Evolutionary conservation across 2,113 vertebrate species (phyloP).

Genomic region (Nansenia antarctica): DNA sequence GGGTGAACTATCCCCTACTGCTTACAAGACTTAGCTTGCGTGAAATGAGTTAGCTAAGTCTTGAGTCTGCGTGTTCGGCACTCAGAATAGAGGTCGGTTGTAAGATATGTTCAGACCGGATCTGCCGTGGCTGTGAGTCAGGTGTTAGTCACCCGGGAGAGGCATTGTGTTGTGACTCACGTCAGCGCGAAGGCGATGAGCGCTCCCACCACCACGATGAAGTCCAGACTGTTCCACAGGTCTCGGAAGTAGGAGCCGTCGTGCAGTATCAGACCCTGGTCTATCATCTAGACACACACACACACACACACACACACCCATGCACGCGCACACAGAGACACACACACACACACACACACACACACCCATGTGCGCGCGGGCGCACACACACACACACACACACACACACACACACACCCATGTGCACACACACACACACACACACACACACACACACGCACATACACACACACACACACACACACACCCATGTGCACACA

Average conservation of each 20-base stretch:
- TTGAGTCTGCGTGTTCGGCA: no score
- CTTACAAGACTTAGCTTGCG: no score
- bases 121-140: no score
- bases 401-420: background rate
- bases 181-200: constrained; percentile 96
- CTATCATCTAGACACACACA: constrained; percentile 86
- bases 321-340: background rate
- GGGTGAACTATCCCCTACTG: no score
- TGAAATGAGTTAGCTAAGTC: no score
- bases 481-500: background rate
- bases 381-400: background rate
- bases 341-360: background rate
- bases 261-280: constrained; percentile 96
- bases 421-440: background rate
- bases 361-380: background rate
- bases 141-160: constrained; percentile 53
- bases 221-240: constrained; percentile 98
- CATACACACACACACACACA: background rate
- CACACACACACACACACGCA: background rate
- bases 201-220: constrained; percentile 96
- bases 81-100: no score
- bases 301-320: background rate
- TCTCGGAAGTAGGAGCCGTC: constrained; percentile 97
- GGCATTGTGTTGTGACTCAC: constrained; percentile 81
- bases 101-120: no score